A percentile compares a stretch with the other conserved stretches of the same genome.
Evolutionary conservation across 2,888 invertebrate genomes (phyloP).

Genomic region (Ochropleura leucogaster): DNA sequence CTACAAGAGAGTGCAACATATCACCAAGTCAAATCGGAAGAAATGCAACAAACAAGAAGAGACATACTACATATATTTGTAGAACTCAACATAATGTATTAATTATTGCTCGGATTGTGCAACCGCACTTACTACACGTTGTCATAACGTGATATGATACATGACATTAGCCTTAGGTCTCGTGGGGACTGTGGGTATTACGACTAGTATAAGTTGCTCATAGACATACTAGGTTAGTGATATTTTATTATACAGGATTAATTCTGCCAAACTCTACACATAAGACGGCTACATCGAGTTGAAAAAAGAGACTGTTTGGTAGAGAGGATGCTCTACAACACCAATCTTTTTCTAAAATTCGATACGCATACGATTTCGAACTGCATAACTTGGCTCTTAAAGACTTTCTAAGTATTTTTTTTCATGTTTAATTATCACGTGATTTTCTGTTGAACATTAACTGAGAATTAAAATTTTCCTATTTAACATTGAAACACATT

Average conservation of each 20-base stretch:
- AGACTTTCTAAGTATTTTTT: not conserved
- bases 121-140: conserved; percentile 26
- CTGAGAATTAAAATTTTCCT: not conserved
- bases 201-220: not conserved
- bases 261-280: not conserved
- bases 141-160: conserved; percentile 9
- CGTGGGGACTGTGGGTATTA: conserved; percentile 30
- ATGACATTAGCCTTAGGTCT: conserved; percentile 37
- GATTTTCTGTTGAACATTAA: not conserved
- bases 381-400: not conserved
- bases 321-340: not conserved
- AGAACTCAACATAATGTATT: conserved; percentile 16
- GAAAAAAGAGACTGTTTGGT: not conserved
- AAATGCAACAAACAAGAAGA: conserved; percentile 42
- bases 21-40: conserved; percentile 46
- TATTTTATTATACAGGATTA: not conserved
- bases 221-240: not conserved
- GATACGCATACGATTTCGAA: not conserved
- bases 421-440: not conserved
- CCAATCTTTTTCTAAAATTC: not conserved
- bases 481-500: not conserved
- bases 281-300: not conserved
- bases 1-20: conserved; percentile 54
- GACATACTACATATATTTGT: conserved; percentile 40
- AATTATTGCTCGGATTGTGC: conserved; percentile 43